These are phyloP conservation scores for Vanessa tameamea DNA, from an alignment of 1,140 invertebrate species.

Conservation along the genomic window DNA sequence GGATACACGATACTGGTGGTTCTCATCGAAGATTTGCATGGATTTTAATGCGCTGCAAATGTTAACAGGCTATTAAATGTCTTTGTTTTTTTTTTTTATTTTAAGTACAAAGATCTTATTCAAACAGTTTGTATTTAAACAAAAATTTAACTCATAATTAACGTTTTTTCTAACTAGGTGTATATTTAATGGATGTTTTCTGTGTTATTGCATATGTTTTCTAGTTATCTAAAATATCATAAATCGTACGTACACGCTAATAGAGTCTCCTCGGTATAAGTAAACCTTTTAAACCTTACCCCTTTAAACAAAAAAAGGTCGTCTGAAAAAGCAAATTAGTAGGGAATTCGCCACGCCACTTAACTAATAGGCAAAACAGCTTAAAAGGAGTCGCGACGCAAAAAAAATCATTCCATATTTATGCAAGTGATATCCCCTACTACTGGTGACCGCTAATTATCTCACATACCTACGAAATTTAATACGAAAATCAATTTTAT, in stretches of 20 bases:
- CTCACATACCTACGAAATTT: too few relatives aligned
- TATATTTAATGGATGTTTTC: not conserved
- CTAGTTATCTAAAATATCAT: slow-evolving; percentile 18
- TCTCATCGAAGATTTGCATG: slow-evolving; percentile 25
- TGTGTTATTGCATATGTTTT: not conserved
- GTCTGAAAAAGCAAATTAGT: slow-evolving; percentile 61
- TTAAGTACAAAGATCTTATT: not conserved
- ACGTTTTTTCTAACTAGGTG: not conserved
- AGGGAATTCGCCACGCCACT: slow-evolving; percentile 57
- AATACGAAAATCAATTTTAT: too few relatives aligned
- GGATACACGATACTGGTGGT: slow-evolving; percentile 17
- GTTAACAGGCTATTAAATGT: slow-evolving; percentile 14
- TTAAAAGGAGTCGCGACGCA: slow-evolving; percentile 60
- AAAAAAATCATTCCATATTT: slow-evolving; percentile 58
- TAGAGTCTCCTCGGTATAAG: slow-evolving; percentile 10
- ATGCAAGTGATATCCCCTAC: slow-evolving; percentile 31
- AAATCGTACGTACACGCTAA: slow-evolving; percentile 12
- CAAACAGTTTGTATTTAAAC: not conserved
- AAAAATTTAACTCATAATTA: not conserved
- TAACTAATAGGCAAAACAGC: slow-evolving; percentile 62
- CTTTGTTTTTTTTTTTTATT: not conserved
- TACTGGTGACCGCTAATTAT: not conserved
- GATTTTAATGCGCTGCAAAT: slow-evolving; percentile 24
- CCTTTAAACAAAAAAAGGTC: slow-evolving; percentile 50
- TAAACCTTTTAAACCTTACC: slow-evolving; percentile 31